These are phyloP conservation scores for Holothuria glaberrima DNA, from an alignment of 35 echinoderm and acorn worm species.

Conservation along the genomic window DNA sequence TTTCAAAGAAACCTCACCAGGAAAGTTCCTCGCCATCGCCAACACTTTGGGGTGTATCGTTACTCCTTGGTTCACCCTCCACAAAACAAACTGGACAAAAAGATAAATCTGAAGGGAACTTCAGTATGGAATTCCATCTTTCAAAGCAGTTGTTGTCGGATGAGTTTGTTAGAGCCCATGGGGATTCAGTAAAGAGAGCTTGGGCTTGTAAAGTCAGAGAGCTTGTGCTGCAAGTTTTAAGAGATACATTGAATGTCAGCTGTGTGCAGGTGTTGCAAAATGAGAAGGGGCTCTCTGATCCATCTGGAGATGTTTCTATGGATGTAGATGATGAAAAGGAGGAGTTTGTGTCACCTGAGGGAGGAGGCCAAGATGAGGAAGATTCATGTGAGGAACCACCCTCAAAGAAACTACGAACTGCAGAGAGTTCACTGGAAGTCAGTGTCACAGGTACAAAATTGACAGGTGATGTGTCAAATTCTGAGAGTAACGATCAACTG, in stretches of 20 bases:
- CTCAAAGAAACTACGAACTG: neutral
- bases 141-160: conserved; percentile 55
- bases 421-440: neutral
- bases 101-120: neutral
- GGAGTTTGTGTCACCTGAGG: neutral
- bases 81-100: neutral
- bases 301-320: neutral
- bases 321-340: conserved; percentile 13
- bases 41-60: neutral
- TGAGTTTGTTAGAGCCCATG: conserved; percentile 20
- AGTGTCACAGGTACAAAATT: neutral
- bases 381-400: neutral
- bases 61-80: conserved; percentile 21
- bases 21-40: neutral
- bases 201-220: conserved; percentile 57
- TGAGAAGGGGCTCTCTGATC: no score
- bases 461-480: neutral
- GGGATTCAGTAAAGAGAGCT: conserved; percentile 26
- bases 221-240: conserved; percentile 53
- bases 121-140: conserved; percentile 34
- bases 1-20: conserved; percentile 20
- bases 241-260: conserved; percentile 33
- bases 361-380: neutral
- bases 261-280: conserved; percentile 13
- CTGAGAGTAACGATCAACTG: neutral